These are phyloP conservation scores for Pithecia hirsuta DNA, from an alignment of 2,797 vertebrate species.

Conservation along the genomic window DNA sequence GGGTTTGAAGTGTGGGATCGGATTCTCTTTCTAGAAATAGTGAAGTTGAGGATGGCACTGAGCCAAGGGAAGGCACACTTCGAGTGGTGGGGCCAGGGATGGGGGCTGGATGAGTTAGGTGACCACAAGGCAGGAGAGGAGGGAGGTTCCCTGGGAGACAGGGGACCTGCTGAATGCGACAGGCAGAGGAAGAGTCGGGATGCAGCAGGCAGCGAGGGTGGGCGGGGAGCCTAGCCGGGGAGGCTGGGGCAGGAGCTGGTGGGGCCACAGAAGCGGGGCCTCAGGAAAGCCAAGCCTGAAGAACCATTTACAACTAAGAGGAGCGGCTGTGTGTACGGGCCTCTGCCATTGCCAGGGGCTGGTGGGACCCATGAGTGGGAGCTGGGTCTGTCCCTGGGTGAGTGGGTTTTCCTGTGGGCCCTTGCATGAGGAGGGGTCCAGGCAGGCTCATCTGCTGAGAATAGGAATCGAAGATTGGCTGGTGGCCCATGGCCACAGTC, in stretches of 20 bases:
- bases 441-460: neutral
- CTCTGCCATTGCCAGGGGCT: neutral
- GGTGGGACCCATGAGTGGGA: neutral
- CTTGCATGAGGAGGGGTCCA: neutral
- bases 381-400: neutral
- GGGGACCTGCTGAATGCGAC: neutral
- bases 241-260: neutral
- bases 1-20: neutral
- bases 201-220: neutral
- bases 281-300: neutral
- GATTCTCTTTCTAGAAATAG: constrained; percentile 28
- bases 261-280: neutral
- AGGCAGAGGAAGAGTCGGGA: neutral
- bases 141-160: neutral
- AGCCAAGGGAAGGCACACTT: neutral
- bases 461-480: neutral
- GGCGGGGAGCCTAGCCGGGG: neutral
- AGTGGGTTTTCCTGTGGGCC: neutral
- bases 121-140: neutral
- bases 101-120: no score
- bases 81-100: neutral
- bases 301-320: neutral
- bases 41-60: neutral
- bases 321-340: neutral
- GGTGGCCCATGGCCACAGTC: neutral